Evolutionary conservation across 2,888 invertebrate species (phyloP), one percentile per base, ranked within the genome.

Genomic region (Xanthia togata): DNA sequence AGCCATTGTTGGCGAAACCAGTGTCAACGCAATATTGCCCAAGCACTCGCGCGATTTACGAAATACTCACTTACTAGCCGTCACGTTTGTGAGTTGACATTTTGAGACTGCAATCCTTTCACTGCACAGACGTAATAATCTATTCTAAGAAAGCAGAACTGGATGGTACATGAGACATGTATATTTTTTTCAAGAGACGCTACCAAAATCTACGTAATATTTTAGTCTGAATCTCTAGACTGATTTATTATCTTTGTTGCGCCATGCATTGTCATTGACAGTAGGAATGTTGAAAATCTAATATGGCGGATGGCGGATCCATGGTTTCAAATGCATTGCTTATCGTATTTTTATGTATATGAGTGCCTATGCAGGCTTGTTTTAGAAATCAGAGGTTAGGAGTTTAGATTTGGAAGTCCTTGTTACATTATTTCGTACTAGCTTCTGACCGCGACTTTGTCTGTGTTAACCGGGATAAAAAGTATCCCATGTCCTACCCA

Each of bases 81-180:
- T 94, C 94, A 94, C 95, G 94, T 93, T 93, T 89, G 89, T 83
- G 87, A 84, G 87, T 89, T 93, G 95, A 95, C 94, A 94, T 94
- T 95, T 89, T 91, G 88, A 91, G 91, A 92, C 91, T 89, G 91
- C 89, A 91, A 90, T 93, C 94, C 95, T 95, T 95, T 95, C 95
- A 95, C 94, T 93, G 90, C 65, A 82, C 79, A 84, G 67, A 83
- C 79, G 78, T 79, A 84, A 87, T 83, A 83, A 83, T 87, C 78
- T 84, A 77, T 87, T 88, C 70, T 81, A 81, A 83, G 89, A 88
- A 86, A 83, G 80, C 65, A 76, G 26, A 55, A 77, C 67, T 76
- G 72, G 62, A 59, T 63, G 53, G 59, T 72, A 68, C 62, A 63
- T 26, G 53, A 69, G 70, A 78, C 72, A 70, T 74, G 64, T 70